Base-by-base conservation (phyloP, 2,888 invertebrate species). In the Hypena proboscidalis region DNA sequence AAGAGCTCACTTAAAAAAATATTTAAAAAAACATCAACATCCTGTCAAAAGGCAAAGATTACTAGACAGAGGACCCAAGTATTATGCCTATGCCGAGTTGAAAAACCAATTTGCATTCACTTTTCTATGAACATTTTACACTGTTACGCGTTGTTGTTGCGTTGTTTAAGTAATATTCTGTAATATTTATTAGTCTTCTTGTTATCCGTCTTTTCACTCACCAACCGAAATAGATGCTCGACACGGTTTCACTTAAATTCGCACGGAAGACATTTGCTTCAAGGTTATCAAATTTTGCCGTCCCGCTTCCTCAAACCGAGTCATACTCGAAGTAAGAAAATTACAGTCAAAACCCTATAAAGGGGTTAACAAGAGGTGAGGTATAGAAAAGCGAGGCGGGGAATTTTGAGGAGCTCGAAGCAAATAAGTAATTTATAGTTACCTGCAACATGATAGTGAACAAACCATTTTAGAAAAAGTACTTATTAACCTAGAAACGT, bases 91-190 rank as follows among this genome's bases (percentile, higher is more conserved):
- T 30, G 30, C 30, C 37, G 29, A 38, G 23, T 38, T 22, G 25
- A 9, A 11, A n/a, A 19, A 19, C 29, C 17, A 33, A 41, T 45
- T 39, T 20, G 33, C 25, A 44, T 37, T 41, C 23, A 35, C 33
- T 41, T 35, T 41, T 35, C 29, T 41, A 39, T 22, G 9, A 22
- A 39, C 17, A 39, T 22, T 29, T 26, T 39, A 20, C 26, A 31
- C 31, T 39, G 25, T 32, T 39, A 20, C 19, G 25, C 31, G 22
- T 20, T 32, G 4, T 39, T 14, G 14, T 39, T 30, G 6, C 8
- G 21, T 39, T 39, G 7, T 32, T 14, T 26, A 10, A 11, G 17
- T 32, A 23, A 9, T 25, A 31, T 5, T 31, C 4, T 9, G 20
- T 30, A 14, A 17, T 11, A 2, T 11, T 32, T 10, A 26, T 26